Evolutionary conservation across 2,113 vertebrate species (phyloP), one percentile per base, ranked within the genome.

Genomic region (Bambusicola thoracicus): DNA sequence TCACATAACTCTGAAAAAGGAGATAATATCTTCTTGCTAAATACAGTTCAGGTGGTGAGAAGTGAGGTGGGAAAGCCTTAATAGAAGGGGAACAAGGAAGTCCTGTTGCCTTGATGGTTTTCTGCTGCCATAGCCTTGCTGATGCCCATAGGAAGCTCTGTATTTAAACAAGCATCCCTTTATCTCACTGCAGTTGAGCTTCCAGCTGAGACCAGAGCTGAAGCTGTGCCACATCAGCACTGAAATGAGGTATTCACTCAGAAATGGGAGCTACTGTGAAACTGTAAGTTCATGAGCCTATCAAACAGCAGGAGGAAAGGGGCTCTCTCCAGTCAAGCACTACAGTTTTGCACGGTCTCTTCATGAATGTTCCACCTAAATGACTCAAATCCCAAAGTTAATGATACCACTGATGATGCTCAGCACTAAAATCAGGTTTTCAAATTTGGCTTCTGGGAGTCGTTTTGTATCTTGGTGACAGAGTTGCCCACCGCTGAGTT

Each of bases 11-110:
- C 87, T 87, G 72, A 25, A 43, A 94, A 91, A 48, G 46, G 21
- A 75, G 13, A 46, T 46, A 21, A 88, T n/a, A 66, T 83, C 62
- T 92, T 84, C 65, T 82, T 87, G 69, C 22, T 94, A 92, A 96
- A 87, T 43, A 48, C 51, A 46, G 63, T 87, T 91, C 69, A n/a
- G 61, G 41, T 40, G 72, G 18, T 2, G 2, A 90, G 36, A 76
- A 11, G 0, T n/a, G 21, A 90, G 34, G 68, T n/a, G 18, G 63
- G 44, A 73, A 61, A 79, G 11, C 7, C 27, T 79, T 90, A 32
- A 81, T 13, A 32, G 66, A 40, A 13, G 49, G 5, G 22, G 11
- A 70, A 77, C 10, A 32, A 72, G 68, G 41, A 85, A 81, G 74
- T 77, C 34, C 40, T 67, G 21, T 32, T 80, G 75, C 19, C 24